A percentile compares a stretch with the other conserved stretches of the same genome.
These are phyloP conservation scores for Cetonia aurata DNA, from an alignment of 2,888 invertebrate species.

Conservation along the genomic window DNA sequence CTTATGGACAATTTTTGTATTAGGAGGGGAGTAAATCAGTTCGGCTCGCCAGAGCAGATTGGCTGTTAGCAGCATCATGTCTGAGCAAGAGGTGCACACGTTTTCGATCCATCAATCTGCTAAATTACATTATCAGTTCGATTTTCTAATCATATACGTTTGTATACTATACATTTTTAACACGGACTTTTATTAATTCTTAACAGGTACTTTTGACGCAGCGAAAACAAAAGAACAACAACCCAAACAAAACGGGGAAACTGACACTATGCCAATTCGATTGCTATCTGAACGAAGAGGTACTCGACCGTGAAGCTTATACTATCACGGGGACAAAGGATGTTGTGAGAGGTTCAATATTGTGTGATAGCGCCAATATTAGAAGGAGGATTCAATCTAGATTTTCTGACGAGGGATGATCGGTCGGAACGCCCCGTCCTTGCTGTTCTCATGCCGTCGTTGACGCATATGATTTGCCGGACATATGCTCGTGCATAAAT, in stretches of 20 bases:
- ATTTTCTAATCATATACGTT: no score
- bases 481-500: conserved; percentile 39
- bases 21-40: no score
- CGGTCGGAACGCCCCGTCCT: conserved; percentile 27
- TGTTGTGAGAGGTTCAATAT: conserved; percentile 22
- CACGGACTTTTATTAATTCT: no score
- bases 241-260: not conserved
- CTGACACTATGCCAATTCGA: not conserved
- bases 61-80: no score
- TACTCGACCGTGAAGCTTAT: conserved; percentile 14
- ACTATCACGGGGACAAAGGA: conserved; percentile 10
- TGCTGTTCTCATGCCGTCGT: conserved; percentile 39
- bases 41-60: no score
- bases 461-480: conserved; percentile 32
- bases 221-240: not conserved
- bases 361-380: conserved; percentile 6
- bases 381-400: conserved; percentile 29
- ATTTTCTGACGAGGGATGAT: conserved; percentile 24
- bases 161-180: no score
- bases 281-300: conserved; percentile 24
- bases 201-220: no score
- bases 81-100: no score
- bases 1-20: no score
- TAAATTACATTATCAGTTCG: no score
- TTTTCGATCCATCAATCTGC: no score